Evolutionary conservation across 2,888 invertebrate genomes (phyloP).

Genomic region (Drosophila gaucha): DNA sequence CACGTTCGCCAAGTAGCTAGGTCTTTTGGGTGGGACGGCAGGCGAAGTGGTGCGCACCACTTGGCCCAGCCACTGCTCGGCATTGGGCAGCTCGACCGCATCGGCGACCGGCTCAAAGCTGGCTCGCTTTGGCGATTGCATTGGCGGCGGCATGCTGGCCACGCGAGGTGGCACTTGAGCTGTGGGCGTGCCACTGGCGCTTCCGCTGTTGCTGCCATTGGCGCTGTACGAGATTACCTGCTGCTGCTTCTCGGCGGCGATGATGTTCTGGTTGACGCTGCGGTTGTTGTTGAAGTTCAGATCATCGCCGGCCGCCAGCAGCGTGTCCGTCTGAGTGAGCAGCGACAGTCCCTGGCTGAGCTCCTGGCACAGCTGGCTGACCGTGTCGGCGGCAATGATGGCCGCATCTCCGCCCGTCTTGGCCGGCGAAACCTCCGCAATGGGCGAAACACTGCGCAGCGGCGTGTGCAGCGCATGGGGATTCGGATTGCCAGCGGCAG

Average conservation of each 20-base stretch:
- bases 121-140: constrained; percentile 62
- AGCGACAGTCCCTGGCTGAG: constrained; percentile 89
- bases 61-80: constrained; percentile 93
- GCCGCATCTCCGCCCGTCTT: constrained; percentile 79
- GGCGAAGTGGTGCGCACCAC: constrained; percentile 87
- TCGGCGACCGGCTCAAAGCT: constrained; percentile 66
- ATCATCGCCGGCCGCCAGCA: constrained; percentile 83
- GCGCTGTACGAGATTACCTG: constrained; percentile 64
- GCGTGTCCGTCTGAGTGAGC: constrained; percentile 87
- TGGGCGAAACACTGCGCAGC: constrained; percentile 88
- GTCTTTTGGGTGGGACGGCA: constrained; percentile 86
- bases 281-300: constrained; percentile 87
- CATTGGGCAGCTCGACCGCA: constrained; percentile 88
- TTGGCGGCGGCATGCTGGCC: constrained; percentile 82
- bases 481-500: constrained; percentile 76
- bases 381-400: constrained; percentile 85
- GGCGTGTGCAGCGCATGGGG: constrained; percentile 73
- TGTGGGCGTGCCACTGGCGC: constrained; percentile 73
- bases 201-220: constrained; percentile 34
- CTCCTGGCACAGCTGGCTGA: constrained; percentile 91
- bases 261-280: constrained; percentile 86
- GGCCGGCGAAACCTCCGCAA: constrained; percentile 90
- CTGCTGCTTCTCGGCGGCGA: constrained; percentile 81
- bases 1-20: constrained; percentile 85
- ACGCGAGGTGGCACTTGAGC: constrained; percentile 88